Evolutionary conservation across 2,113 vertebrate genomes (phyloP).

Genomic region (cat (Felis catus)): DNA sequence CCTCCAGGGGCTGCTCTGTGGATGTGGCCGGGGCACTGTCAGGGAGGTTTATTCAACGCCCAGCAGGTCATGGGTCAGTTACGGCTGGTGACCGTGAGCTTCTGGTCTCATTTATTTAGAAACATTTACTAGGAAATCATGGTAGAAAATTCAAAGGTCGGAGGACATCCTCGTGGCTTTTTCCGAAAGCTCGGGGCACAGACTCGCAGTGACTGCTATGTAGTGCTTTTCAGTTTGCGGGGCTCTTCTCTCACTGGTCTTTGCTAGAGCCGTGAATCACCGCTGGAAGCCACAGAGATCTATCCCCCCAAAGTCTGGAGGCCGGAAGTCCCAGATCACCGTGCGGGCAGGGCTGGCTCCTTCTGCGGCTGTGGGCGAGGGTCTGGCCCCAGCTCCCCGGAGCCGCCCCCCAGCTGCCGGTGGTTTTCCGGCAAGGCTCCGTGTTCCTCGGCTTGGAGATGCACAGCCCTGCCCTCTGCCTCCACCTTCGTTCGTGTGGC

Average conservation of each 20-base stretch:
- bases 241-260: too few relatives aligned
- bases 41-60: background rate
- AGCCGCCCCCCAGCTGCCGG: background rate
- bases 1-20: background rate
- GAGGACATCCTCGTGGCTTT: background rate
- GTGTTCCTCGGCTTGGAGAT: background rate
- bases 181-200: rapidly evolving
- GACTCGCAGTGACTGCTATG: rapidly evolving
- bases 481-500: rapidly evolving
- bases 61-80: rapidly evolving
- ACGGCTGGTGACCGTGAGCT: background rate
- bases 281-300: rapidly evolving
- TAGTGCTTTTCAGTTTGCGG: rapidly evolving
- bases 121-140: background rate
- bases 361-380: background rate
- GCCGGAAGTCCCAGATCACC: rapidly evolving
- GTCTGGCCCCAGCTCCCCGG: background rate
- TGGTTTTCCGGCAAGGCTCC: rapidly evolving
- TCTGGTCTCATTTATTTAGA: background rate
- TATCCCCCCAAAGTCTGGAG: background rate
- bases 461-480: background rate
- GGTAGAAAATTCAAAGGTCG: rapidly evolving
- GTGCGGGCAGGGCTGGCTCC: background rate
- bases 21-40: rapidly evolving
- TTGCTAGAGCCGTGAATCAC: background rate